Percentiles rank a stretch among this genome's conserved stretches.
Conservation (phyloP, 2,888 invertebrate genomes). For the Ectemnius lituratus region DNA sequence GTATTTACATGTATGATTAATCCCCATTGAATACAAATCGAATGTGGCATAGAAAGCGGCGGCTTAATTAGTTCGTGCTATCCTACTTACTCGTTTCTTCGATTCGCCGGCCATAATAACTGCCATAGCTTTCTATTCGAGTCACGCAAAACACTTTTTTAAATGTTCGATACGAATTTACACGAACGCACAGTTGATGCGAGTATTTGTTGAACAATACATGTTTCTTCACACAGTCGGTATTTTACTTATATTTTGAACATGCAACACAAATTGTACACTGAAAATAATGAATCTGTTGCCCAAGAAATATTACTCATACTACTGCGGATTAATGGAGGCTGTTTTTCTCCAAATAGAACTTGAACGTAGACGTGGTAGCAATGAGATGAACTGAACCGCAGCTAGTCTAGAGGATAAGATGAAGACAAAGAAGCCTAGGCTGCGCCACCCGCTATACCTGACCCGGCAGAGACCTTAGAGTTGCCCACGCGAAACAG, state of each 20-base stretch:
- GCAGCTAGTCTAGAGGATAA: conserved; percentile 3
- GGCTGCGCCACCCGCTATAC: conserved; percentile 45
- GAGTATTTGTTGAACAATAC: too few species aligned
- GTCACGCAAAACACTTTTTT: conserved; percentile 27
- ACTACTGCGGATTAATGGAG: too few species aligned
- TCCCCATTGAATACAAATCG: background rate
- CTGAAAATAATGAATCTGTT: too few species aligned
- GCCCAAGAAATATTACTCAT: too few species aligned
- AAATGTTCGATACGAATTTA: too few species aligned
- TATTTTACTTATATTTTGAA: too few species aligned
- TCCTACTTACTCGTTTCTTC: conserved; percentile 24
- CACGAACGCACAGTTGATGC: too few species aligned
- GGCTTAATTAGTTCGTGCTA: conserved; percentile 25
- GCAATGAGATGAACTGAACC: background rate
- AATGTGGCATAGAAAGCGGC: conserved; percentile 29
- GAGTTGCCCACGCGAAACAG: background rate
- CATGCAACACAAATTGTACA: too few species aligned
- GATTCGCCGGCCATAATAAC: conserved; percentile 17
- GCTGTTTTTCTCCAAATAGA: too few species aligned
- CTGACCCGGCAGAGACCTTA: conserved; percentile 41
- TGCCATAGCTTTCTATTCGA: conserved; percentile 34
- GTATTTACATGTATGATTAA: background rate
- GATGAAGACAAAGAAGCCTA: conserved; percentile 27
- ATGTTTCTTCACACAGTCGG: too few species aligned
- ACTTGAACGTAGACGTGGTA: background rate